Evolutionary conservation across 2,113 vertebrate species (phyloP).

Genomic region (Pterocles gutturalis): DNA sequence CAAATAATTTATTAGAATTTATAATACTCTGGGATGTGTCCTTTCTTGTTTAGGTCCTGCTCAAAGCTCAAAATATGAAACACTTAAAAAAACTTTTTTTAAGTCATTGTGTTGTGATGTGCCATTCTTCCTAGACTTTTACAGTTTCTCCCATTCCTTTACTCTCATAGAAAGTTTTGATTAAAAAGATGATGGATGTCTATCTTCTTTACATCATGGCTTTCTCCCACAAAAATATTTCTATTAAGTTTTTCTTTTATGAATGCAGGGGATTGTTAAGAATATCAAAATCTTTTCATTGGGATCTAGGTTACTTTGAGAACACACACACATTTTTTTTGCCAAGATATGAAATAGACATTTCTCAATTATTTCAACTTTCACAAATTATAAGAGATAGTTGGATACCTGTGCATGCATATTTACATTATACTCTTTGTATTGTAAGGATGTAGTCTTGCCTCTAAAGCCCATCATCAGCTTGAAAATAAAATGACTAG

Average conservation of each 20-base stretch:
- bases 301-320: not conserved
- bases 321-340: not conserved
- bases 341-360: not conserved
- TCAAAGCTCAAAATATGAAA: not conserved
- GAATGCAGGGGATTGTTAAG: not conserved
- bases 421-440: not conserved
- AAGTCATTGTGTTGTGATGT: not conserved
- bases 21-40: not conserved
- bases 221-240: not conserved
- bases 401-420: not conserved
- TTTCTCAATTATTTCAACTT: conserved; percentile 5
- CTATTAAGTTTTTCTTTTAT: not conserved
- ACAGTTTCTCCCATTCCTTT: not conserved
- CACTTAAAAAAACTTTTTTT: not conserved
- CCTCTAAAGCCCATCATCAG: not conserved
- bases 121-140: not conserved
- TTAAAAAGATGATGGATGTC: too few species aligned
- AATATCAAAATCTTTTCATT: not conserved
- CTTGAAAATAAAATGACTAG: conserved; percentile 38
- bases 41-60: not conserved
- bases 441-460: not conserved
- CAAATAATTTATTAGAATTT: not conserved
- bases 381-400: not conserved
- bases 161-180: not conserved
- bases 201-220: not conserved